These are phyloP conservation scores for Chloroceryle inda DNA, from an alignment of 2,797 vertebrate genomes.

Conservation along the genomic window DNA sequence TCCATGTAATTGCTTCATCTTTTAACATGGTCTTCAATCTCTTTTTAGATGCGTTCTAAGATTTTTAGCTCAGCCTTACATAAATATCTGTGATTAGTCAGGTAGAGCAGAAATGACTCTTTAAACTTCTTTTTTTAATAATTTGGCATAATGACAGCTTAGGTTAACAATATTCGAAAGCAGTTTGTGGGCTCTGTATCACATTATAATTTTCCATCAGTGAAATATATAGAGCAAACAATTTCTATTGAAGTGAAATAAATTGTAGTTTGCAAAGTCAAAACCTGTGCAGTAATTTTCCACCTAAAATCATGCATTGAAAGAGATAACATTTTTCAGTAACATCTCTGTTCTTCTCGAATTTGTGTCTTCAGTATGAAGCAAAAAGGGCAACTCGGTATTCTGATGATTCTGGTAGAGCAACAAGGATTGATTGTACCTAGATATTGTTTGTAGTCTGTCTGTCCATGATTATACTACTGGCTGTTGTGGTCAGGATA, in stretches of 20 bases:
- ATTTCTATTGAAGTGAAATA: constrained; percentile 39
- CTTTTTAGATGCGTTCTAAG: constrained; percentile 24
- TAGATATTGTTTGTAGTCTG: constrained; percentile 1
- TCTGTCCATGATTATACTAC: constrained; percentile 14
- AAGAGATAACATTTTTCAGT: constrained; percentile 54
- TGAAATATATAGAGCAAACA: constrained; percentile 47
- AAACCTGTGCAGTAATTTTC: constrained; percentile 64
- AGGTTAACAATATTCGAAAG: constrained; percentile 45
- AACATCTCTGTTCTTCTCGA: constrained; percentile 25
- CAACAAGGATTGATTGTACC: constrained; percentile 19
- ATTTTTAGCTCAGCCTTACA: constrained; percentile 45
- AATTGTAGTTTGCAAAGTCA: constrained; percentile 41
- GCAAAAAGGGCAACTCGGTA: constrained; percentile 26
- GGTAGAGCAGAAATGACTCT: constrained; percentile 16
- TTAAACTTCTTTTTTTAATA: constrained; percentile 39
- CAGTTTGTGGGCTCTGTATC: constrained; percentile 4
- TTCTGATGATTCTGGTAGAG: constrained; percentile 3
- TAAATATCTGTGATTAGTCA: constrained; percentile 61
- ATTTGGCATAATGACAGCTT: constrained; percentile 43
- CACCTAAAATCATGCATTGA: constrained; percentile 31
- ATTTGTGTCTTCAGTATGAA: constrained; percentile 46
- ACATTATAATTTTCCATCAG: constrained; percentile 46
- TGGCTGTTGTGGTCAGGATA: constrained; percentile 45
- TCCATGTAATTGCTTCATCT: constrained; percentile 43
- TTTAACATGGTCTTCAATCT: constrained; percentile 24